These are phyloP conservation scores for Callinectes sapidus DNA, from an alignment of 2,888 invertebrate species.

Conservation along the genomic window DNA sequence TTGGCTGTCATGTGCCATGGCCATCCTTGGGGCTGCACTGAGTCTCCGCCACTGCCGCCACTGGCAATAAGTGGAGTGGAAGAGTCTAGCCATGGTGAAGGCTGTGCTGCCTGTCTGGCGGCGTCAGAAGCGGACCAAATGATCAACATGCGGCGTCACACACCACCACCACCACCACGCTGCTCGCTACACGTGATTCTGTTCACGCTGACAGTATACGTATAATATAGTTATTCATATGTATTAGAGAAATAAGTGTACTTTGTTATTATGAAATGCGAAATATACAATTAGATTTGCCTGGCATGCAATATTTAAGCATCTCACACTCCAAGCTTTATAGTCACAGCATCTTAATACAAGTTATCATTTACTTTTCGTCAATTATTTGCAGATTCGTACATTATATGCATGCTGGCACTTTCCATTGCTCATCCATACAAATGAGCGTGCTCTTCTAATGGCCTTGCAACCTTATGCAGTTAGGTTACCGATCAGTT, in stretches of 20 bases:
- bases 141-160: background rate
- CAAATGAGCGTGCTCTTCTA: background rate
- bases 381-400: background rate
- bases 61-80: conserved; percentile 33
- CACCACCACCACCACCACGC: background rate
- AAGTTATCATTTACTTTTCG: too few relatives aligned
- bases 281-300: too few relatives aligned
- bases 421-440: background rate
- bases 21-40: background rate
- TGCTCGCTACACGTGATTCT: background rate
- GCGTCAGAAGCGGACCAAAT: background rate
- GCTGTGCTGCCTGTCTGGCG: background rate
- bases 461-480: background rate
- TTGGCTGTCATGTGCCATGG: background rate
- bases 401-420: background rate
- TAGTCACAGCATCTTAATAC: too few relatives aligned
- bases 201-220: background rate
- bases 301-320: too few relatives aligned
- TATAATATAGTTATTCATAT: too few relatives aligned
- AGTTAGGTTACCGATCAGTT: background rate
- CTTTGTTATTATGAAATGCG: too few relatives aligned
- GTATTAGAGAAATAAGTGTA: too few relatives aligned
- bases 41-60: conserved; percentile 37
- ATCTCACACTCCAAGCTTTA: too few relatives aligned
- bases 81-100: background rate